These are phyloP conservation scores for Aporophyla nigra DNA, from an alignment of 2,888 invertebrate genomes.

Conservation along the genomic window DNA sequence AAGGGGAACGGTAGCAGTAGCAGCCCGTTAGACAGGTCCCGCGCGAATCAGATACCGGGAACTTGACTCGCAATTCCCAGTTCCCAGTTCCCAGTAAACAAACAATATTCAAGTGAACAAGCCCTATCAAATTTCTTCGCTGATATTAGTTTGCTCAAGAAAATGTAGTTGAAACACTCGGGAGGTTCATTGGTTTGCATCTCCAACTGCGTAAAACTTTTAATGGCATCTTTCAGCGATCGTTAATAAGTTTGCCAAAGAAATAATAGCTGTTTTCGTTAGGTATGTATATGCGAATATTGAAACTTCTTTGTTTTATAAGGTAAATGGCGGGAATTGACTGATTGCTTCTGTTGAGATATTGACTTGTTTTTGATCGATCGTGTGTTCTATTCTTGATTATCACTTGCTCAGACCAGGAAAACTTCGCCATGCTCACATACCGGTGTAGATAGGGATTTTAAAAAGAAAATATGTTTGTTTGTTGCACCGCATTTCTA, in stretches of 20 bases:
- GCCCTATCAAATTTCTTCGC: slow-evolving; percentile 23
- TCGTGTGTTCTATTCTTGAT: neutral
- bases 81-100: slow-evolving; percentile 41
- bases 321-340: slow-evolving; percentile 16
- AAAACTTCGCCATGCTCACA: neutral
- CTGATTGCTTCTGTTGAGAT: slow-evolving; percentile 27
- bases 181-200: slow-evolving; percentile 44
- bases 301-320: slow-evolving; percentile 23
- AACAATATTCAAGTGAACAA: slow-evolving; percentile 38
- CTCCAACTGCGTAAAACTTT: slow-evolving; percentile 36
- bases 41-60: slow-evolving; percentile 10
- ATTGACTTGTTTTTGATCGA: slow-evolving; percentile 29
- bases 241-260: slow-evolving; percentile 38
- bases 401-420: neutral
- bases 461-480: neutral
- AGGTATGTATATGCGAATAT: neutral
- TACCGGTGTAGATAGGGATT: neutral
- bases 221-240: slow-evolving; percentile 37
- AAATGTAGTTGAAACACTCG: slow-evolving; percentile 36
- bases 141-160: slow-evolving; percentile 48
- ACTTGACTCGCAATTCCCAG: slow-evolving; percentile 3
- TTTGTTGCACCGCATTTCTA: neutral
- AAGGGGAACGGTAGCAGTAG: slow-evolving; percentile 32
- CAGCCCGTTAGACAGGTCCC: slow-evolving; percentile 5
- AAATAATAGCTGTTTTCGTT: slow-evolving; percentile 29